Evolutionary conservation across 1,140 invertebrate genomes (phyloP).

Genomic region (Drosophila bocki): DNA sequence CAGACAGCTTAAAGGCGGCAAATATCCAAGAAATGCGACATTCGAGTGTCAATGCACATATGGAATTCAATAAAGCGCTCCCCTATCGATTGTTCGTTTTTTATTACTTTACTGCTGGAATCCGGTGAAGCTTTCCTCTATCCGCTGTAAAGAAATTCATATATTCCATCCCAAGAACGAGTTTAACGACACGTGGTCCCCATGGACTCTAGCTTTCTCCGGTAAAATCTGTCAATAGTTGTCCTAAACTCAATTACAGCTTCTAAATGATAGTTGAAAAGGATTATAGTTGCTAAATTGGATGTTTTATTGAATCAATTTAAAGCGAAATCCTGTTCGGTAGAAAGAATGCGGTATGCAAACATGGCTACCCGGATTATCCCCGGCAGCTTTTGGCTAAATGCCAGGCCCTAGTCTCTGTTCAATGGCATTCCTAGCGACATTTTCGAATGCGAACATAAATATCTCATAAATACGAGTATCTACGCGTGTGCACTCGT

Average conservation of each 20-base stretch:
- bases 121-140: conserved; percentile 9
- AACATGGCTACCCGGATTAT: conserved; percentile 42
- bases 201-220: conserved; percentile 20
- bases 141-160: conserved; percentile 5
- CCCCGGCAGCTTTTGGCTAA: conserved; percentile 11
- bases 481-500: conserved; percentile 36
- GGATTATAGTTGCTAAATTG: conserved; percentile 20
- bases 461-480: conserved; percentile 67
- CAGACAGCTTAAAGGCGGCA: not conserved
- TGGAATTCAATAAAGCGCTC: conserved; percentile 17
- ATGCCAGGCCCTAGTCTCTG: conserved; percentile 32
- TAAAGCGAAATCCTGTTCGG: conserved; percentile 2
- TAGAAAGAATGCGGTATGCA: conserved; percentile 13
- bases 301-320: conserved; percentile 9
- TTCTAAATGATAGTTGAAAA: conserved; percentile 2
- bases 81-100: conserved; percentile 7
- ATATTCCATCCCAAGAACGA: conserved; percentile 3
- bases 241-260: conserved; percentile 10
- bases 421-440: conserved; percentile 34
- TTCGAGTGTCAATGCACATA: conserved; percentile 13
- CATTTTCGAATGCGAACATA: conserved; percentile 32
- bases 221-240: not conserved
- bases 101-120: conserved; percentile 8
- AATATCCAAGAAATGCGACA: conserved; percentile 12
- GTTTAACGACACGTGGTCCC: conserved; percentile 9